phyloP scores from a whole-genome alignment of 2,888 invertebrate genomes.

The Saturnia japonica region DNA sequence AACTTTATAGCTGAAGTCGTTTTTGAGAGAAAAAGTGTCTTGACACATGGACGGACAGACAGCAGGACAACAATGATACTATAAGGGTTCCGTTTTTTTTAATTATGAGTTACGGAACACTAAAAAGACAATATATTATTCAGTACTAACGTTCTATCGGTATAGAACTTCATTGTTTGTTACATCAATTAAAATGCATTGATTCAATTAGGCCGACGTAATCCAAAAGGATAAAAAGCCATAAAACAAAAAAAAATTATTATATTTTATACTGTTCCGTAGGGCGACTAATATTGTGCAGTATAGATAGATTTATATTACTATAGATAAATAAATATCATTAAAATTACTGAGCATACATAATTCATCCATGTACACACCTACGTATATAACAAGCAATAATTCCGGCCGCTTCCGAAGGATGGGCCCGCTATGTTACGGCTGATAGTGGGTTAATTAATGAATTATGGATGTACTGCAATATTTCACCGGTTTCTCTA shows the following conservation, averaged over 20 bases:
- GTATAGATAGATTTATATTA: not conserved
- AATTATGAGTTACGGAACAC: no score
- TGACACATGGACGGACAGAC: no score
- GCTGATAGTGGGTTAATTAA: slow-evolving; percentile 68
- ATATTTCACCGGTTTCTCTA: slow-evolving; percentile 53
- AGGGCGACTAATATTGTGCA: not conserved
- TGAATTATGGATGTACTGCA: slow-evolving; percentile 70
- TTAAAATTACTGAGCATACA: not conserved
- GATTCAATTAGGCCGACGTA: no score
- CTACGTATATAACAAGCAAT: slow-evolving; percentile 28
- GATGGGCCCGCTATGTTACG: slow-evolving; percentile 56
- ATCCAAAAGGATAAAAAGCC: no score
- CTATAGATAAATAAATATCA: not conserved
- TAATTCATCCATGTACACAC: slow-evolving; percentile 19
- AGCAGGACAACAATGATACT: no score
- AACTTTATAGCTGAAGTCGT: no score
- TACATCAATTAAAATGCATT: no score
- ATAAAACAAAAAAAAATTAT: not conserved
- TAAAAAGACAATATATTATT: no score
- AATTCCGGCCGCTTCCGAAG: slow-evolving; percentile 36
- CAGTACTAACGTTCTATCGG: no score
- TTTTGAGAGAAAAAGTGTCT: no score
- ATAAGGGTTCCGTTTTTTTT: no score
- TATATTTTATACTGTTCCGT: not conserved
- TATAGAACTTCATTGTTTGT: no score